Percentiles rank a stretch among this genome's conserved stretches.
Conservation (phyloP, 1,140 invertebrate genomes). For the Ceratina australensis region DNA sequence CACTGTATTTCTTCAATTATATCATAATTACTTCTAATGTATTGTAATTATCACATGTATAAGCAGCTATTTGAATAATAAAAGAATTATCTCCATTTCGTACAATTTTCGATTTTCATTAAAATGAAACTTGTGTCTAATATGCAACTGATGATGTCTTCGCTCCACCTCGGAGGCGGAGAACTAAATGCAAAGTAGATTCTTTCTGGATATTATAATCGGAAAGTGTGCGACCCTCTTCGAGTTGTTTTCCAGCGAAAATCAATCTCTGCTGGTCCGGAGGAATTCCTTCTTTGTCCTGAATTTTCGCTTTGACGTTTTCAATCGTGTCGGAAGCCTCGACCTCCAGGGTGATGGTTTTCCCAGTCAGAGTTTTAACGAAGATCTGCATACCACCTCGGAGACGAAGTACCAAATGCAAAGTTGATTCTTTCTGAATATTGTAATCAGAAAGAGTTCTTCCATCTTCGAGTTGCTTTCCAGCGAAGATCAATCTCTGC, state of each 20-base stretch:
- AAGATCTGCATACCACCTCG: conserved; percentile 87
- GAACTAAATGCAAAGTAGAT: conserved; percentile 87
- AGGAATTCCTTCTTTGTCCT: too few species aligned
- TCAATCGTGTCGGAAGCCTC: conserved; percentile 89
- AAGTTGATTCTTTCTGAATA: conserved; percentile 89
- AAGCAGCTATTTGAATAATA: too few species aligned
- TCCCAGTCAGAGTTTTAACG: conserved; percentile 90
- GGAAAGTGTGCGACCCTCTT: conserved; percentile 89
- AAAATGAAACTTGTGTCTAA: too few species aligned
- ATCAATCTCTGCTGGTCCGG: too few species aligned
- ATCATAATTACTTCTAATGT: too few species aligned
- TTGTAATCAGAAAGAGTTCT: conserved; percentile 90
- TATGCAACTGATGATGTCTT: conserved; percentile 78
- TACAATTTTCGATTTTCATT: too few species aligned
- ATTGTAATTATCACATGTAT: too few species aligned
- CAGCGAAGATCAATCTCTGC: conserved; percentile 86
- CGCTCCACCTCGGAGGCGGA: conserved; percentile 89
- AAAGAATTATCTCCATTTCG: too few species aligned
- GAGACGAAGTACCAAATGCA: conserved; percentile 84
- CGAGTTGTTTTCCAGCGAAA: conserved; percentile 90
- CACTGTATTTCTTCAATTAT: too few species aligned
- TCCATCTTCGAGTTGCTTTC: conserved; percentile 90
- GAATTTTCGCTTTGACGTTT: conserved; percentile 90
- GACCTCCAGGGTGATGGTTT: conserved; percentile 91
- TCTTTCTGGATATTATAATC: conserved; percentile 88